phyloP scores from a whole-genome alignment of 2,113 vertebrate species.

The Cinclus mexicanus region DNA sequence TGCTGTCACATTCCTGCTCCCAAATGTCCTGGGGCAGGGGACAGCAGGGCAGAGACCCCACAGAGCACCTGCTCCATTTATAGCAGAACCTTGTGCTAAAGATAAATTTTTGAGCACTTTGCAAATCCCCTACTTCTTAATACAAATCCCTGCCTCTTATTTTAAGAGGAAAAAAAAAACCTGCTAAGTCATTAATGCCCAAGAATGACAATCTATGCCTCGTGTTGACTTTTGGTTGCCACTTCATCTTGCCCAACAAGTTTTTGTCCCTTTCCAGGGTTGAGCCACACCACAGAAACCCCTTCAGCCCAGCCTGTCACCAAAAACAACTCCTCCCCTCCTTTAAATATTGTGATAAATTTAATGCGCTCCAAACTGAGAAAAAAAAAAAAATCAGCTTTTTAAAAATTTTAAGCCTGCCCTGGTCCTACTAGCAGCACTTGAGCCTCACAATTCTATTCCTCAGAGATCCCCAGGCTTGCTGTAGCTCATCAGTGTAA shows the following conservation, averaged over 20 bases:
- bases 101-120: neutral
- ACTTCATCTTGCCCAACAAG: neutral
- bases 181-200: neutral
- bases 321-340: neutral
- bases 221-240: neutral
- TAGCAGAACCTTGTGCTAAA: neutral
- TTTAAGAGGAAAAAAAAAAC: neutral
- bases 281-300: neutral
- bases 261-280: neutral
- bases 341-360: neutral
- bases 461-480: neutral
- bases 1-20: neutral
- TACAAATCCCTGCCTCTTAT: neutral
- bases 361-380: neutral
- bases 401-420: neutral
- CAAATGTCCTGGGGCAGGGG: neutral
- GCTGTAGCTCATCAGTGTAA: neutral
- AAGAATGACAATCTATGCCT: neutral
- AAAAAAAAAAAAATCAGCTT: neutral
- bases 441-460: neutral
- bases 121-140: neutral
- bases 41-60: neutral
- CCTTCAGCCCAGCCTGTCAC: neutral
- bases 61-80: neutral
- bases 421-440: neutral